Base-by-base conservation (phyloP, 2,888 invertebrate genomes). In the Eristalis intricaria region DNA sequence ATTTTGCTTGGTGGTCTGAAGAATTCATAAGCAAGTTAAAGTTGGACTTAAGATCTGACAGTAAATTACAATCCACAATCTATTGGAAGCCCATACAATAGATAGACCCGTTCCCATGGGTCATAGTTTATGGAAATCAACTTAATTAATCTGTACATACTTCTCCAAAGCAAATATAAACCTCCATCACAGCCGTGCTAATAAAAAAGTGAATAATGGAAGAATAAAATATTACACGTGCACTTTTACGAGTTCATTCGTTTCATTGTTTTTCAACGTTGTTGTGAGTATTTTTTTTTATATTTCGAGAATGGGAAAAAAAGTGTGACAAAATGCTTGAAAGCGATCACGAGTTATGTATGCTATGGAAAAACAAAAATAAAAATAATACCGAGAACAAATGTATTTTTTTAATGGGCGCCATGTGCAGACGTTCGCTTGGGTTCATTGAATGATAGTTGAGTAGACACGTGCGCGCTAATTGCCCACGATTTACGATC, bases 401-500 rank as follows among this genome's bases (percentile, higher is more conserved):
- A 66, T 35, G 15, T 63, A 29, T 23, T 58, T 75, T 43, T 32
- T 75, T 69, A 69, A 81, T 75, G 81, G 81, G 29, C 50, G 32
- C 65, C 65, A 68, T 80, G 73, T 26, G 63, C 68, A 81, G 69
- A 56, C 69, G 69, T 58, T 68, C 50, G 29, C 11, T 38, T 23
- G 61, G 65, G 86, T 82, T 86, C 82, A 82, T 82, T 86, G 86
- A 78, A 86, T 82, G 70, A 61, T 63, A 68, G 66, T 78, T 78
- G 19, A 66, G 78, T 61, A 15, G 70, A 86, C 86, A 86, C 86
- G 86, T 82, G 86, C 74, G 23, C 69, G 58, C 74, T 86, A 78
- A 86, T 78, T 78, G 70, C 78, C 19, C 78, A 86, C 86, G 77
- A 82, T 78, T 74, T 65, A 66, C 58, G 69, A 61, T 70, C 63